Evolutionary conservation across 2,797 vertebrate genomes (phyloP).

Genomic region (Galaxias olidus): DNA sequence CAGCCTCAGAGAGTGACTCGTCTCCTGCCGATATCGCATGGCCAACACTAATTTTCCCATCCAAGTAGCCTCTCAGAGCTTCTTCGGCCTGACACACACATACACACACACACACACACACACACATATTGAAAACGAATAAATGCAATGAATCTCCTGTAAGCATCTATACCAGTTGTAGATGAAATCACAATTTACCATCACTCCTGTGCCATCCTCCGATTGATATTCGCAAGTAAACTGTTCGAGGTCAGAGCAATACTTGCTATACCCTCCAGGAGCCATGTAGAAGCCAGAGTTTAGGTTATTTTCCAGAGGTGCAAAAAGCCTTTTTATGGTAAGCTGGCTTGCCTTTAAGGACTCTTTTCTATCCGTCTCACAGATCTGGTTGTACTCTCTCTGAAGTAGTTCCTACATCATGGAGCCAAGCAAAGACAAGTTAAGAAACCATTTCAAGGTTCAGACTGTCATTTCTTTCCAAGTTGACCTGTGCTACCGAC

Average conservation of each 20-base stretch:
- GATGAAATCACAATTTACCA: constrained; percentile 13
- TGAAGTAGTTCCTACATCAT: constrained; percentile 4
- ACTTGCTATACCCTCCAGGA: constrained; percentile 21
- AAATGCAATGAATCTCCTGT: too few relatives aligned
- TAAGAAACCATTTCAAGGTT: too few relatives aligned
- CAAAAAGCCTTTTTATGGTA: constrained; percentile 13
- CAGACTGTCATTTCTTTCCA: too few relatives aligned
- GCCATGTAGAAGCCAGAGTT: constrained; percentile 11
- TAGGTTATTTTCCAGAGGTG: constrained; percentile 19
- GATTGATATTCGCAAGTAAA: constrained; percentile 5
- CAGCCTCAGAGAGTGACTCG: constrained; percentile 22
- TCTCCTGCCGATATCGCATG: constrained; percentile 25
- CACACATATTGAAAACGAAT: background rate
- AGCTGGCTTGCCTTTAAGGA: constrained; percentile 4
- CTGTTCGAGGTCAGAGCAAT: background rate
- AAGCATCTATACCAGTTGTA: too few relatives aligned
- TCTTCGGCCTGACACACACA: constrained; percentile 20
- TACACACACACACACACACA: background rate
- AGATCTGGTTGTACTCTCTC: constrained; percentile 7
- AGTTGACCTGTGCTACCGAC: too few relatives aligned
- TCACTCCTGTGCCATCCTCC: constrained; percentile 18
- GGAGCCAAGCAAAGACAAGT: too few relatives aligned
- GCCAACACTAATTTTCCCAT: constrained; percentile 3
- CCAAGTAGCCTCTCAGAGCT: constrained; percentile 22
- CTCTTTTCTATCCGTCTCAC: constrained; percentile 10